Conservation (phyloP, 1,140 invertebrate genomes). For the Bemisia tabaci region DNA sequence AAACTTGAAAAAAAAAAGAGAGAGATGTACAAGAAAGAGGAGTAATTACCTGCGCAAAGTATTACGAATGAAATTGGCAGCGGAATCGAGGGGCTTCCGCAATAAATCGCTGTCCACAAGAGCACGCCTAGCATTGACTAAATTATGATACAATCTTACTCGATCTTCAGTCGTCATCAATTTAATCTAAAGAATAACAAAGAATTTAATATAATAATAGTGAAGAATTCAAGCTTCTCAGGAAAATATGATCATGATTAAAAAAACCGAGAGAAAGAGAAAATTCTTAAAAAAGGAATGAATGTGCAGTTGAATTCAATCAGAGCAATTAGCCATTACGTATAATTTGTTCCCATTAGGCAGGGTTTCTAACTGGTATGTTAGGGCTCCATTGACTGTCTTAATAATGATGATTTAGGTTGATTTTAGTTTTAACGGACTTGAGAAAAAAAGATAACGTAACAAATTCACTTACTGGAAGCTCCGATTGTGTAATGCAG, state of each 20-base stretch:
- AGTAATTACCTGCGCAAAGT: constrained; percentile 53
- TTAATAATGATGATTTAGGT: no score
- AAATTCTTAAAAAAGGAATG: constrained; percentile 1
- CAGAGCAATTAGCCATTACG: no score
- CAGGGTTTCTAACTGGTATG: no score
- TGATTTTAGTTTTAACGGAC: no score
- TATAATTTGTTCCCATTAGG: no score
- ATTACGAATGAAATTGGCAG: constrained; percentile 68
- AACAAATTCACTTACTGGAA: constrained; percentile 43
- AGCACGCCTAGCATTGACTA: constrained; percentile 59
- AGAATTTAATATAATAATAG: constrained; percentile 14
- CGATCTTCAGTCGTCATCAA: constrained; percentile 71
- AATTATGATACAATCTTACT: constrained; percentile 62
- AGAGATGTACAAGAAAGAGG: neutral
- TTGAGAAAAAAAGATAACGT: no score
- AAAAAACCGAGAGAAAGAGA: neutral
- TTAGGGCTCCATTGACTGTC: no score
- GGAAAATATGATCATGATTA: neutral
- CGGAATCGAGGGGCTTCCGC: constrained; percentile 61
- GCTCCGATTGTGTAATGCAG: constrained; percentile 73
- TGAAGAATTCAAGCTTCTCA: neutral
- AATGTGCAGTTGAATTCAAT: no score
- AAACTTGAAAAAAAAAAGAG: no score
- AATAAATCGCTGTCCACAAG: constrained; percentile 72
- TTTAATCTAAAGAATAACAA: constrained; percentile 33